phyloP scores from a whole-genome alignment of 2,113 vertebrate genomes.

The Corapipo altera region DNA sequence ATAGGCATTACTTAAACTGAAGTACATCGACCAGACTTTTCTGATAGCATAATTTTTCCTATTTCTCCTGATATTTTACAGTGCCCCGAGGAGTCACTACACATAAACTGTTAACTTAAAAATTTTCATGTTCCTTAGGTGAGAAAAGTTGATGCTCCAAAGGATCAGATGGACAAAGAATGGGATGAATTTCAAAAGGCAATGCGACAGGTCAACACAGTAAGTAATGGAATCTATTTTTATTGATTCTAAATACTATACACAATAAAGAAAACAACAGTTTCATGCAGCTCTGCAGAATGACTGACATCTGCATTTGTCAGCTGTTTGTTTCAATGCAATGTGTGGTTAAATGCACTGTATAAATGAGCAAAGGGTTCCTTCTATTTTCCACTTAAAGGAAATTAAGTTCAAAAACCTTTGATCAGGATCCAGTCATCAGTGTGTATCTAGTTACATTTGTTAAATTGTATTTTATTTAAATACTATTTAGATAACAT shows the following conservation, averaged over 20 bases:
- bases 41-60: neutral
- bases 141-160: conserved; percentile 93
- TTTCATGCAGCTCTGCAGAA: conserved; percentile 60
- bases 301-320: conserved; percentile 45
- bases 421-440: neutral
- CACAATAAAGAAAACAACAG: conserved; percentile 51
- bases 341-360: conserved; percentile 41
- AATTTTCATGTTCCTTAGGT: conserved; percentile 67
- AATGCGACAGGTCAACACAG: conserved; percentile 92
- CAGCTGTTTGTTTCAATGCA: conserved; percentile 34
- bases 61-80: neutral
- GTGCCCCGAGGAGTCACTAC: neutral
- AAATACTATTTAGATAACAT: neutral
- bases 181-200: conserved; percentile 99
- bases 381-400: neutral
- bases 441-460: neutral
- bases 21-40: neutral
- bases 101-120: neutral
- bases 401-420: neutral
- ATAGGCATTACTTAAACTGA: neutral
- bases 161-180: conserved; percentile 97
- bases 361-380: conserved; percentile 56
- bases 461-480: neutral
- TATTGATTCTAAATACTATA: conserved; percentile 51
- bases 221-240: conserved; percentile 62